These are phyloP conservation scores for Drosophila heteroneura DNA, from an alignment of 2,888 invertebrate genomes.

Conservation along the genomic window DNA sequence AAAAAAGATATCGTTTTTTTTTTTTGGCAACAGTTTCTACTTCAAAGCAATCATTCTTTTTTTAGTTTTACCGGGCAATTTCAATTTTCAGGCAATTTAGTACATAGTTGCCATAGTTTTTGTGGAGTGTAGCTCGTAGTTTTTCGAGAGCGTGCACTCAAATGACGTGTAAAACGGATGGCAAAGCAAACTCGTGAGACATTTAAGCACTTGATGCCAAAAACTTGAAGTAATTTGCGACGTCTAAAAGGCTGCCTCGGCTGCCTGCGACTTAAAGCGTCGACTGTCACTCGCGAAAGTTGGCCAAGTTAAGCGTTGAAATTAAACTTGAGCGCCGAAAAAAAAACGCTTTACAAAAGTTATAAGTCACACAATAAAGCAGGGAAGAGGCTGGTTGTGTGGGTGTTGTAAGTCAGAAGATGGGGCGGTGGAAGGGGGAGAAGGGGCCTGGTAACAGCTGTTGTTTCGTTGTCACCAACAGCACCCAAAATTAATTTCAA, in stretches of 20 bases:
- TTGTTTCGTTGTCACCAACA: conserved; percentile 43
- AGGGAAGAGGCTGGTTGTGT: neutral
- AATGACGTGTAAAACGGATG: conserved; percentile 63
- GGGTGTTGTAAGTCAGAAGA: neutral
- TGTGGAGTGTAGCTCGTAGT: conserved; percentile 9
- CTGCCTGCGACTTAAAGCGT: conserved; percentile 29
- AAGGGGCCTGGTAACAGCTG: conserved; percentile 29
- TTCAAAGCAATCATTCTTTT: neutral
- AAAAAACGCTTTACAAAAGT: conserved; percentile 67
- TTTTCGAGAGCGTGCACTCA: conserved; percentile 48
- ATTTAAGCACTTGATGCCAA: conserved; percentile 78
- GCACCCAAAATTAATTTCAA: conserved; percentile 54
- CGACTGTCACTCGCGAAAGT: conserved; percentile 55
- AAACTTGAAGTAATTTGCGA: conserved; percentile 70
- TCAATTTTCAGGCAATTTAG: neutral
- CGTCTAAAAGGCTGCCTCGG: conserved; percentile 61
- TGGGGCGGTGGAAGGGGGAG: neutral
- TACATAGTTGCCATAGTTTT: neutral
- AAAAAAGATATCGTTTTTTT: neutral
- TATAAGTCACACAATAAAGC: conserved; percentile 76
- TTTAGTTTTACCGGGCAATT: neutral
- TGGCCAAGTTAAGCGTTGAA: conserved; percentile 78
- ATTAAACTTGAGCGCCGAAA: conserved; percentile 70
- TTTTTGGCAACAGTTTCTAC: neutral
- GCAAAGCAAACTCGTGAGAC: conserved; percentile 67